Evolutionary conservation across 2,888 invertebrate species (phyloP), one percentile per base, ranked within the genome.

Genomic region (Amblyteles armatorius): DNA sequence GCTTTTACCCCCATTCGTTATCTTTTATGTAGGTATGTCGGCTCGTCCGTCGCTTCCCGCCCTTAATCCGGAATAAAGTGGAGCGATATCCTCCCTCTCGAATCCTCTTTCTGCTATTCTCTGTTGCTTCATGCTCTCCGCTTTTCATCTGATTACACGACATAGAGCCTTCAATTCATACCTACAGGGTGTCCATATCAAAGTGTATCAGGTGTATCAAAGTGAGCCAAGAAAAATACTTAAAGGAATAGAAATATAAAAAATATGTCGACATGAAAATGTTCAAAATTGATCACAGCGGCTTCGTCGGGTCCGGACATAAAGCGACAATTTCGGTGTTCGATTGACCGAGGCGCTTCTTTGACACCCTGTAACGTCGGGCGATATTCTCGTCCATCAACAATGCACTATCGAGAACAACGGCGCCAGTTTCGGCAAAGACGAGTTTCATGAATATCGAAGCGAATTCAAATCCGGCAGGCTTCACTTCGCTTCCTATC

Each of bases 391-490:
- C 33, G 40, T 33, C 63, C 74, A 63, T 74, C 48, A 16, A 63
- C n/a, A 50, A 74, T 74, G 33, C 74, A 74, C 74, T 65, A 33
- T 57, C 29, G 13, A 4, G 63, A 73, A 48, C 6, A 63, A n/a
- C 33, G 48, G 48, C 33, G 16, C 48, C 6, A 4, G 33, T n/a
- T 65, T 11, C 48, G 13, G 29, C 7, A 26, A 60, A 44, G 36
- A 7, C 60, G 57, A 2, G 40, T 13, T 48, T 48, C 13, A 63
- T 48, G 63, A 19, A 74, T 63, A 63, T 63, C 50, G 74, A 63
- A 19, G 48, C 16, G n/a, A 50, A 44, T 74, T 63, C 29, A 33
- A 48, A 44, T 74, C 48, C n/a, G 29, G 19, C n/a, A 4, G 63
- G 48, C 26, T 63, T 44, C 40, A 9, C 74, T 48, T 16, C 48